Evolutionary conservation across 2,797 vertebrate genomes (phyloP).

Genomic region (Sebastes matsubarae): DNA sequence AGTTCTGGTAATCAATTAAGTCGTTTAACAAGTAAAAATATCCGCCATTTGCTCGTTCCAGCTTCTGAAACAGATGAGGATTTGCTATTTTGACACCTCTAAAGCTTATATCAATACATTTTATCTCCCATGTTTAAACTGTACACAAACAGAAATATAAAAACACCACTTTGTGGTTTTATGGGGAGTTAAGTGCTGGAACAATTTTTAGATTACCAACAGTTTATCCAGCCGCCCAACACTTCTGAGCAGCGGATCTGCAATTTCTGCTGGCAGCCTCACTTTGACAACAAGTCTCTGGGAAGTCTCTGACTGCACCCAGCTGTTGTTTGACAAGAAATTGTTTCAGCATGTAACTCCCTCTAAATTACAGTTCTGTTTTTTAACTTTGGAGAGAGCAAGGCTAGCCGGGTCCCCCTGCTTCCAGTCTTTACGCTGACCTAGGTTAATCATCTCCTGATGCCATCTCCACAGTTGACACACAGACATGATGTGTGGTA

Average conservation of each 20-base stretch:
- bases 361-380: neutral
- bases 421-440: neutral
- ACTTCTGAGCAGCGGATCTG: neutral
- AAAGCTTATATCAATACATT: neutral
- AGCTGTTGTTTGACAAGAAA: neutral
- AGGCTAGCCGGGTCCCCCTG: neutral
- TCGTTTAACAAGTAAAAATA: neutral
- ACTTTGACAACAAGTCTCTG: neutral
- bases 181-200: neutral
- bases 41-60: neutral
- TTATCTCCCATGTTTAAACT: neutral
- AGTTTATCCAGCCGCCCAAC: neutral
- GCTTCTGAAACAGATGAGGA: neutral
- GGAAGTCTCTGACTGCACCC: neutral
- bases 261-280: neutral
- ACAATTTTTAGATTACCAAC: neutral
- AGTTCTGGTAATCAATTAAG: neutral
- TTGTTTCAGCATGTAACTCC: neutral
- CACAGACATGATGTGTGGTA: neutral
- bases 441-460: neutral
- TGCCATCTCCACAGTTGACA: neutral
- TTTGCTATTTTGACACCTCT: neutral
- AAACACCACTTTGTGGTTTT: neutral
- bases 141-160: neutral
- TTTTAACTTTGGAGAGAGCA: neutral